Base-by-base conservation (phyloP, 2,888 invertebrate genomes). In the Melitaea athalia region DNA sequence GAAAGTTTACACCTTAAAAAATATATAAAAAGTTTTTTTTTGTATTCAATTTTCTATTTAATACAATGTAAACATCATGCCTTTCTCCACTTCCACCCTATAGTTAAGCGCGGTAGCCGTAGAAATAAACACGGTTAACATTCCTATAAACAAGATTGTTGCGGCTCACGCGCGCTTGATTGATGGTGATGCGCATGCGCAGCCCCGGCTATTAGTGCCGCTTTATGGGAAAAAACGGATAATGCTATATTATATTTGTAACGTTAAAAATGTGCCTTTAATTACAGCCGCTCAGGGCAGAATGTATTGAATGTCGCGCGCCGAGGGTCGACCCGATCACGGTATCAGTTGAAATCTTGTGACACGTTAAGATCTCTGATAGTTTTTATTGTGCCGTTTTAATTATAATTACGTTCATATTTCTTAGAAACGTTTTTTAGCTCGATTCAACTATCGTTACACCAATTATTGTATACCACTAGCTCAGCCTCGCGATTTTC, bases 81-180 rank as follows among this genome's bases (percentile, higher is more conserved):
- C 33, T 31, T 14, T 61, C 38, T 38, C 38, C 38, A 33, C 82
- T 14, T 61, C 43, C 82, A 77, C 74, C 85, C 86, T 87, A 82
- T 88, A 85, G 53, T 59, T 12, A 70, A 64, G 69, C 63, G 72
- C 71, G 72, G 79, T 77, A 79, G 78, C 79, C 78, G 74, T 86
- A 80, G 86, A 89, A 90, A 91, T 91, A 91, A 88, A 85, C 86
- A 85, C 86, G 81, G 86, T 86, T 91, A 89, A 91, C 88, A 89
- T 88, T 87, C 86, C 84, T 89, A 90, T 91, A 92, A 92, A 92
- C 91, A 92, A 90, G 89, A 87, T 88, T 83, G 89, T 87, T 80
- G 83, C 82, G 81, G 82, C 82, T 80, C 81, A 77, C 74, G 71
- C 81, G 69, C 79, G 74, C 72, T 77, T 82, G 91, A 91, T 87